Evolutionary conservation across 2,797 vertebrate species (phyloP).

Genomic region (Prionace glauca): DNA sequence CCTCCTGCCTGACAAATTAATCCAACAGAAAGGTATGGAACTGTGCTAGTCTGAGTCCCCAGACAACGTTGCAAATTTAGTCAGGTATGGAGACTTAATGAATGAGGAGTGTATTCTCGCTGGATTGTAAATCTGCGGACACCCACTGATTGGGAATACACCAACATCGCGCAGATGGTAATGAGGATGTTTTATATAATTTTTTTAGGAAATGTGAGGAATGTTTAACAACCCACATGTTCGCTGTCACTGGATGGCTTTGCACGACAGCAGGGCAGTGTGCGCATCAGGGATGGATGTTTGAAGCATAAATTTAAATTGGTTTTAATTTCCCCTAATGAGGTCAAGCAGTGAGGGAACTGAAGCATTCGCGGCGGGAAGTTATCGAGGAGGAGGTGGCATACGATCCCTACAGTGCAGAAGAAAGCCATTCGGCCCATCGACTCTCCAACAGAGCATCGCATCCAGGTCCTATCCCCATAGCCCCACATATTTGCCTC

Average conservation of each 20-base stretch:
- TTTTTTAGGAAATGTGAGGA: neutral
- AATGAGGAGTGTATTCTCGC: neutral
- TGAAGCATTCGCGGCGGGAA: neutral
- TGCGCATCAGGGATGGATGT: neutral
- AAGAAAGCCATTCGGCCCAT: no score
- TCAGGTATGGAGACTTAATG: neutral
- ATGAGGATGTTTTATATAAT: neutral
- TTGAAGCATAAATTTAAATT: neutral
- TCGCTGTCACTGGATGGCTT: neutral
- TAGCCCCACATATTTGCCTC: no score
- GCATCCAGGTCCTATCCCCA: no score
- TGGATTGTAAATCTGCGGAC: neutral
- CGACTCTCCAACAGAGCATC: no score
- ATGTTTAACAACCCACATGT: neutral
- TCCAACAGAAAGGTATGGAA: neutral
- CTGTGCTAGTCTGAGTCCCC: neutral
- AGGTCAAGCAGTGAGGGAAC: neutral
- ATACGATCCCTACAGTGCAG: no score
- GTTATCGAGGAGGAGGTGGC: neutral
- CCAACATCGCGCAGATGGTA: neutral
- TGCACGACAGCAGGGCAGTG: neutral
- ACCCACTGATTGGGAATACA: neutral
- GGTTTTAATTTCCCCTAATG: neutral
- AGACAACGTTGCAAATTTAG: neutral
- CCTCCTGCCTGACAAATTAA: neutral